Percentiles rank a stretch among this genome's conserved stretches.
Evolutionary conservation across 2,797 vertebrate species (phyloP).

Genomic region (Argya squamiceps): DNA sequence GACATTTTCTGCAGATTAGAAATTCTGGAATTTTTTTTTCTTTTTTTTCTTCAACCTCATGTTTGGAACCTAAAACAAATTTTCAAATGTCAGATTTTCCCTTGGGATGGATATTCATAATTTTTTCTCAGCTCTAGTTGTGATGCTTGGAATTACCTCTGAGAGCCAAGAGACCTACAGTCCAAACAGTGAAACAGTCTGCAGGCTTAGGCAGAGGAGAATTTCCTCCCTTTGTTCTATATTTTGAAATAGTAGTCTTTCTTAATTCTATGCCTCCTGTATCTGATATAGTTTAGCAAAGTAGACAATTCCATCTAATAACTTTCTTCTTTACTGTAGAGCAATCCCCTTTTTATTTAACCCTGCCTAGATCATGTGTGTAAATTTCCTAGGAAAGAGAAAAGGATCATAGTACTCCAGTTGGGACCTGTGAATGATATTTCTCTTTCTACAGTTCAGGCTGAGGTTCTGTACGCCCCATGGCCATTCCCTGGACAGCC

Average conservation of each 20-base stretch:
- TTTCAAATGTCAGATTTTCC: slow-evolving; percentile 55
- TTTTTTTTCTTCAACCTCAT: slow-evolving; percentile 18
- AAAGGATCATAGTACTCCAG: neutral
- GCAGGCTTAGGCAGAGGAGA: neutral
- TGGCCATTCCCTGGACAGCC: neutral
- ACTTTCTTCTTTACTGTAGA: neutral
- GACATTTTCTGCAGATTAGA: slow-evolving; percentile 45
- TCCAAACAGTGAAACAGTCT: neutral
- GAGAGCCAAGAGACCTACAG: neutral
- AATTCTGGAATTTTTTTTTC: neutral
- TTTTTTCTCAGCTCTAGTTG: slow-evolving; percentile 33
- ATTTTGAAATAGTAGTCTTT: neutral
- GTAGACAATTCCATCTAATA: neutral
- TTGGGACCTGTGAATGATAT: neutral
- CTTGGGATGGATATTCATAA: neutral
- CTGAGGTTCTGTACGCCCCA: neutral
- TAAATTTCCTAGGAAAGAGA: neutral
- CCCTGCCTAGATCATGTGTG: neutral
- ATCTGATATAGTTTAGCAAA: slow-evolving; percentile 13
- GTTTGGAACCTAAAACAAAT: slow-evolving; percentile 42
- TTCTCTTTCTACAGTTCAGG: neutral
- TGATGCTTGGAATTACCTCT: slow-evolving; percentile 38
- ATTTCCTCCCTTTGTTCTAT: slow-evolving; percentile 7
- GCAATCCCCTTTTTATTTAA: neutral
- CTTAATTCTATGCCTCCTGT: neutral